Evolutionary conservation across 2,888 invertebrate genomes (phyloP).

Genomic region (Acronicta aceris): DNA sequence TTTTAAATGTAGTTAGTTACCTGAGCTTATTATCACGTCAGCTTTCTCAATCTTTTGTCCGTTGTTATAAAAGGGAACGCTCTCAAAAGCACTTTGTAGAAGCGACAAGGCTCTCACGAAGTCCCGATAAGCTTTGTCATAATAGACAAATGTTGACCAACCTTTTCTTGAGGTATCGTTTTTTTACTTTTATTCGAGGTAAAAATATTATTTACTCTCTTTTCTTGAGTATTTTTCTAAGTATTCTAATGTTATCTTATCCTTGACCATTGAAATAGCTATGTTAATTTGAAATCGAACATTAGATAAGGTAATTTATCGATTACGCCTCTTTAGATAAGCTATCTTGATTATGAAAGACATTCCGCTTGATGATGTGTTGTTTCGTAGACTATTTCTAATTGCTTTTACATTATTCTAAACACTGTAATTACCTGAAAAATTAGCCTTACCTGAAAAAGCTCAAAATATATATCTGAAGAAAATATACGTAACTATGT

Average conservation of each 20-base stretch:
- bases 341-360: slow-evolving; percentile 29
- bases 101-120: slow-evolving; percentile 64
- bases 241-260: slow-evolving; percentile 23
- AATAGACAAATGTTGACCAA: slow-evolving; percentile 33
- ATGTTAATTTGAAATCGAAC: slow-evolving; percentile 33
- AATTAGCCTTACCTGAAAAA: no score
- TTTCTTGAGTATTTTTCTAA: background rate
- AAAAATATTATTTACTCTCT: no score
- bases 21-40: slow-evolving; percentile 18
- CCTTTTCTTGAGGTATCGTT: slow-evolving; percentile 4
- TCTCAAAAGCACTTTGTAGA: slow-evolving; percentile 72
- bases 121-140: slow-evolving; percentile 64
- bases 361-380: slow-evolving; percentile 5
- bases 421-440: no score
- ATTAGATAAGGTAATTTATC: slow-evolving; percentile 21
- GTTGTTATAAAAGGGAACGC: slow-evolving; percentile 70
- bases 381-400: no score
- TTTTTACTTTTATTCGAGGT: no score
- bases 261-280: slow-evolving; percentile 31
- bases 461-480: no score
- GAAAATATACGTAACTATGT: no score
- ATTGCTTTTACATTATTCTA: no score
- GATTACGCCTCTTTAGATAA: slow-evolving; percentile 34
- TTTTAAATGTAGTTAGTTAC: background rate
- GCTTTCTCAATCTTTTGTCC: slow-evolving; percentile 62